Percentiles rank a stretch among this genome's conserved stretches.
Conservation (phyloP, 1,140 invertebrate species). For the Rhyzopertha dominica region DNA sequence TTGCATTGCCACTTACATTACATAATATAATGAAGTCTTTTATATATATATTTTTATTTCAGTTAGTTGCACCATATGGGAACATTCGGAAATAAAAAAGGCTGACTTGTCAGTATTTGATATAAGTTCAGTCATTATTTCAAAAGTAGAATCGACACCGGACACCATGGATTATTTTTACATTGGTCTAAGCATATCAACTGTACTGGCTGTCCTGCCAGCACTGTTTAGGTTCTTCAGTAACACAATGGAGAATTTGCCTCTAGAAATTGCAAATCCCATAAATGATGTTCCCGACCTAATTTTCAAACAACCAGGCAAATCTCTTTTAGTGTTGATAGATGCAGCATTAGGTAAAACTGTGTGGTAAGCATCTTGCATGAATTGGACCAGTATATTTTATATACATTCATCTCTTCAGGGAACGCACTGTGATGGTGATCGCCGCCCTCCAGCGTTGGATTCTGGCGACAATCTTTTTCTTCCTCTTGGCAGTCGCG, state of each 20-base stretch:
- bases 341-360: constrained; percentile 17
- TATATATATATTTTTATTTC: constrained; percentile 29
- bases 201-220: constrained; percentile 54
- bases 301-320: constrained; percentile 15
- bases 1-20: constrained; percentile 1
- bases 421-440: constrained; percentile 61
- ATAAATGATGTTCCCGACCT: constrained; percentile 18
- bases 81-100: constrained; percentile 81
- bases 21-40: not conserved
- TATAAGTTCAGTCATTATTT: constrained; percentile 90
- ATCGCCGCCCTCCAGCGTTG: constrained; percentile 67
- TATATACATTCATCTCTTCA: constrained; percentile 49
- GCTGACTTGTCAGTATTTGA: constrained; percentile 89
- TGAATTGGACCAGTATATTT: too few relatives aligned
- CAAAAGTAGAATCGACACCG: constrained; percentile 76
- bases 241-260: constrained; percentile 16
- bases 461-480: constrained; percentile 72
- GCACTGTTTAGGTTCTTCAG: constrained; percentile 54
- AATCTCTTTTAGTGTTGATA: constrained; percentile 2
- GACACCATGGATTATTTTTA: constrained; percentile 81
- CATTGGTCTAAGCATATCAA: constrained; percentile 56
- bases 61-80: constrained; percentile 95
- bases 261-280: too few relatives aligned
- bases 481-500: constrained; percentile 90
- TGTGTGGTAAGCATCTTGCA: constrained; percentile 17